phyloP scores from a whole-genome alignment of 2,113 vertebrate genomes.

The Ictalurus punctatus region DNA sequence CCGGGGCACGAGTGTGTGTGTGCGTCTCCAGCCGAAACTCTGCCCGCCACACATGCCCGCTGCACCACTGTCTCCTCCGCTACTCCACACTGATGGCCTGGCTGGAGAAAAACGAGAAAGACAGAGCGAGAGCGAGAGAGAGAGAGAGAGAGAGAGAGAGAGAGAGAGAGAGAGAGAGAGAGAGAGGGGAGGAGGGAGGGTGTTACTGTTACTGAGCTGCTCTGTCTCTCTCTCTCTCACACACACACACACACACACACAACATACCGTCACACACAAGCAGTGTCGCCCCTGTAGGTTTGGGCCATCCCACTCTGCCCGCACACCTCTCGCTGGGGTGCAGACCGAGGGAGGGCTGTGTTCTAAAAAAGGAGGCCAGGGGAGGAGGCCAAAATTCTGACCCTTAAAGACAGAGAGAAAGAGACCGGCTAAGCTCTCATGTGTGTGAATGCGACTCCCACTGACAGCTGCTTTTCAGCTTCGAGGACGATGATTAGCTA shows the following conservation, averaged over 20 bases:
- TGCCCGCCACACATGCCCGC: slow-evolving; percentile 51
- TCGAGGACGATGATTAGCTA: slow-evolving; percentile 7
- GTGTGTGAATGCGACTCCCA: slow-evolving; percentile 33
- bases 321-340: slow-evolving; percentile 61
- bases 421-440: slow-evolving; percentile 39
- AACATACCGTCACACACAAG: slow-evolving; percentile 63
- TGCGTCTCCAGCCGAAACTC: slow-evolving; percentile 46
- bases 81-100: slow-evolving; percentile 73
- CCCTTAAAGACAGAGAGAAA: slow-evolving; percentile 54
- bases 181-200: slow-evolving; percentile 53
- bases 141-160: slow-evolving; percentile 56
- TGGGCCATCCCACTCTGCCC: slow-evolving; percentile 59
- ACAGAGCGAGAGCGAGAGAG: slow-evolving; percentile 61
- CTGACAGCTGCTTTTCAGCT: slow-evolving; percentile 36
- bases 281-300: slow-evolving; percentile 66
- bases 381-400: slow-evolving; percentile 34
- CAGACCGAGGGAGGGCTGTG: slow-evolving; percentile 49
- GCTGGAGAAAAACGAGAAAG: slow-evolving; percentile 61
- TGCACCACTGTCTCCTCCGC: slow-evolving; percentile 62
- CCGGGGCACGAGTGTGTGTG: slow-evolving; percentile 45
- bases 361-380: slow-evolving; percentile 44
- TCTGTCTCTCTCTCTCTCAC: slow-evolving; percentile 21
- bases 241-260: background rate
- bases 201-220: slow-evolving; percentile 67
- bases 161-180: slow-evolving; percentile 57